Evolutionary conservation across 2,888 invertebrate species (phyloP).

Genomic region (Dryococelus australis): DNA sequence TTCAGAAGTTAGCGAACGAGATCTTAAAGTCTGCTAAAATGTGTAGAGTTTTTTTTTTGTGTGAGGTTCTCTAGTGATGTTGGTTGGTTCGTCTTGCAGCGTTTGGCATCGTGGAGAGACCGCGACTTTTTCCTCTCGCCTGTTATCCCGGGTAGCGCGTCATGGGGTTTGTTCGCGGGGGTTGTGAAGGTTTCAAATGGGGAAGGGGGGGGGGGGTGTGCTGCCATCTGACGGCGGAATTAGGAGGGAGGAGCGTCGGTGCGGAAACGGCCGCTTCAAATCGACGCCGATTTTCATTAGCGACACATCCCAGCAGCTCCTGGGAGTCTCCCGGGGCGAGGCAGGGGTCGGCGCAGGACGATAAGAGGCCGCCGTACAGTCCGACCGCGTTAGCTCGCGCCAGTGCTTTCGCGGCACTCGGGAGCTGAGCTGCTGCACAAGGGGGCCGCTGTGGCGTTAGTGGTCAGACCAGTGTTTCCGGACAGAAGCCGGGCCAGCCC

Average conservation of each 20-base stretch:
- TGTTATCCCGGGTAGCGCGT: background rate
- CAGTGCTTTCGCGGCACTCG: too few relatives aligned
- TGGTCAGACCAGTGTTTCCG: too few relatives aligned
- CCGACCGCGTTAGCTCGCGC: background rate
- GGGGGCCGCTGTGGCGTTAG: too few relatives aligned
- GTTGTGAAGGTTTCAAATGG: background rate
- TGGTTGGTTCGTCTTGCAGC: too few relatives aligned
- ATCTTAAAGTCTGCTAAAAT: too few relatives aligned
- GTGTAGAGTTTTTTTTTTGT: too few relatives aligned
- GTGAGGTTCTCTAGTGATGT: too few relatives aligned
- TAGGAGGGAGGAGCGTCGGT: conserved; percentile 11
- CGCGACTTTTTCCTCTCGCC: background rate
- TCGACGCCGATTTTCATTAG: conserved; percentile 31
- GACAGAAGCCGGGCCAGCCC: too few relatives aligned
- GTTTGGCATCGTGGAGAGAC: too few relatives aligned
- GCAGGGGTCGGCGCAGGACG: background rate
- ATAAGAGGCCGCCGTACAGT: background rate
- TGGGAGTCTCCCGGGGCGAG: background rate
- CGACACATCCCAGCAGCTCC: conserved; percentile 18
- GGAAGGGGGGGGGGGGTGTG: background rate
- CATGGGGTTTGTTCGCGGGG: too few relatives aligned
- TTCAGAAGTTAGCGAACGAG: too few relatives aligned
- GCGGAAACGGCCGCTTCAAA: conserved; percentile 29
- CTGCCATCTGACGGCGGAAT: conserved; percentile 30
- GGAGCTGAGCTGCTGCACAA: too few relatives aligned